phyloP scores from a whole-genome alignment of 2,113 vertebrate genomes.

The Trochalopteron elliotii region DNA sequence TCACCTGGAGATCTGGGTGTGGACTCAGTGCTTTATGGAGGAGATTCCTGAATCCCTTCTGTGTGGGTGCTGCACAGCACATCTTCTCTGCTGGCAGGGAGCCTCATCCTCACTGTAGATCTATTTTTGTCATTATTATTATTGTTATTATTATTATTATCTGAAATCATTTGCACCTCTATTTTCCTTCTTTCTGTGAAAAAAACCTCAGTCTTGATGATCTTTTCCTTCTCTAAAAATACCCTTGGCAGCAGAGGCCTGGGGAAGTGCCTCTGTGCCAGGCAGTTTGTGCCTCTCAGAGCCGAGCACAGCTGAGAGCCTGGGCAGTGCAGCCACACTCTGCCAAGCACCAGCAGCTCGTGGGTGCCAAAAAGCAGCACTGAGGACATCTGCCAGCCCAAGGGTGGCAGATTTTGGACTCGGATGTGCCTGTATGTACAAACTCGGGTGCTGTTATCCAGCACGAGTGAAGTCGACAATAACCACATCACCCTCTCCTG shows the following conservation, averaged over 20 bases:
- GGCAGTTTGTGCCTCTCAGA: accelerated
- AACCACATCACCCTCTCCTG: not conserved
- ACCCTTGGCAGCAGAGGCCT: not conserved
- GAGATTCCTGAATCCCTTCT: not conserved
- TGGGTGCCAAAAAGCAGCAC: not conserved
- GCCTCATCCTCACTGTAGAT: not conserved
- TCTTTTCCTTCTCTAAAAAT: not conserved
- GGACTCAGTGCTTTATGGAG: not conserved
- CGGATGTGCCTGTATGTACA: not conserved
- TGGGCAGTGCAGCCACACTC: accelerated
- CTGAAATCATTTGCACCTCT: not conserved
- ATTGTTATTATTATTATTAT: not conserved
- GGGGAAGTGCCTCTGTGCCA: not conserved
- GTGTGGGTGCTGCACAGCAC: not conserved
- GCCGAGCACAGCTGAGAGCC: not conserved
- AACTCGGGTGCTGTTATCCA: not conserved
- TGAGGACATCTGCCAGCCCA: not conserved
- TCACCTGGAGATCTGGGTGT: accelerated
- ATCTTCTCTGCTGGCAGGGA: not conserved
- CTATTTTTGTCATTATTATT: not conserved
- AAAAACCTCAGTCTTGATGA: not conserved
- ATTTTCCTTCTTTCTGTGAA: not conserved
- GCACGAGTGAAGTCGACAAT: not conserved
- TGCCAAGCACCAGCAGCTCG: not conserved
- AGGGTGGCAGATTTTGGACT: accelerated